These are phyloP conservation scores for Oncorhynchus gorbuscha DNA, from an alignment of 2,113 vertebrate species.

Conservation along the genomic window DNA sequence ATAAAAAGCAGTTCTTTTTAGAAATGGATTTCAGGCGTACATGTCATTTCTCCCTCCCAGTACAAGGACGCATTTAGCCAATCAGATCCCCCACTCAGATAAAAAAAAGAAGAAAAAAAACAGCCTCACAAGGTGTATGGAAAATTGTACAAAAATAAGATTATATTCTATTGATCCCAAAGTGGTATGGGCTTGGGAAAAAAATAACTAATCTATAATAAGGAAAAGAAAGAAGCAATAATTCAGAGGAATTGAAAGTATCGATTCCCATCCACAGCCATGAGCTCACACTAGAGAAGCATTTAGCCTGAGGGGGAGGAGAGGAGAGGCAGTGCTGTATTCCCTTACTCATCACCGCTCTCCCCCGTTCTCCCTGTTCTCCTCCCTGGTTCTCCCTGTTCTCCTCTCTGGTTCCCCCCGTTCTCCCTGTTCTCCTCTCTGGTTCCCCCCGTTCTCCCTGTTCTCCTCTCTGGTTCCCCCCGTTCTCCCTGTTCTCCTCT, in stretches of 20 bases:
- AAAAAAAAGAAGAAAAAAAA: no score
- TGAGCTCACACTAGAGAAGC: slow-evolving; percentile 78
- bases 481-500: not conserved
- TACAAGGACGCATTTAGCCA: no score
- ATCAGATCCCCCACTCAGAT: no score
- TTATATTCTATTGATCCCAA: slow-evolving; percentile 91
- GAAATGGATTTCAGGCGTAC: no score
- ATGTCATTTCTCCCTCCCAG: no score
- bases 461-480: not conserved
- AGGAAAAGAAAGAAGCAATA: slow-evolving; percentile 98
- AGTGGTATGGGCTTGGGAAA: slow-evolving; percentile 73
- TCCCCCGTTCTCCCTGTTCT: slow-evolving; percentile 46
- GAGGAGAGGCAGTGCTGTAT: slow-evolving; percentile 50
- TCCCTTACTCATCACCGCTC: no score
- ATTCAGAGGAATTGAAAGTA: slow-evolving; percentile 95
- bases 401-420: no score
- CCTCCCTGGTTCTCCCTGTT: slow-evolving; percentile 9
- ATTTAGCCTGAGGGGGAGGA: slow-evolving; percentile 44
- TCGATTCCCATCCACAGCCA: slow-evolving; percentile 82
- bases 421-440: not conserved
- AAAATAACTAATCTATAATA: slow-evolving; percentile 96
- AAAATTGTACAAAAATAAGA: slow-evolving; percentile 84
- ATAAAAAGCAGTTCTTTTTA: no score
- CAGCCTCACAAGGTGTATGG: slow-evolving; percentile 40
- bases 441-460: no score